Conservation (phyloP, 2,113 vertebrate species). For the Cottus gobio region DNA sequence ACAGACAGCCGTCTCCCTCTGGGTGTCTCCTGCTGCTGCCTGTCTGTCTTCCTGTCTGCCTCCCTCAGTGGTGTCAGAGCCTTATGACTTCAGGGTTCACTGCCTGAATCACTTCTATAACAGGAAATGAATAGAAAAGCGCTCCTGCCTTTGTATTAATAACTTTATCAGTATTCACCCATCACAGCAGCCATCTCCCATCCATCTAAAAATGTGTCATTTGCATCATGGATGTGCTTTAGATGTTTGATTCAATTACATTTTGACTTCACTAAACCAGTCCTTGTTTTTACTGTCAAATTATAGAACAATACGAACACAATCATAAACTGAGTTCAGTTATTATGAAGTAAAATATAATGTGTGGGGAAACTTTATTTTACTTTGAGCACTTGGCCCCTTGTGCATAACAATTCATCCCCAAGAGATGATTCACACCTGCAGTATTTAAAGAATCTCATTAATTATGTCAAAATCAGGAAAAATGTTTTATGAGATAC, state of each 20-base stretch:
- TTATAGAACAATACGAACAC: neutral
- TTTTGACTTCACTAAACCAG: neutral
- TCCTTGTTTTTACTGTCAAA: neutral
- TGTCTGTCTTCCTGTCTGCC: constrained; percentile 3
- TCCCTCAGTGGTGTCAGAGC: constrained; percentile 44
- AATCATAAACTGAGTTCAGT: neutral
- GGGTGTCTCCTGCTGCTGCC: neutral
- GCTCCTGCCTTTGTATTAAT: constrained; percentile 73
- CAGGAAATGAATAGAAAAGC: constrained; percentile 71
- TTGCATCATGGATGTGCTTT: constrained; percentile 45
- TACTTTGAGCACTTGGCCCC: neutral
- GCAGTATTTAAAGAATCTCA: neutral
- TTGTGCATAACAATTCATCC: neutral
- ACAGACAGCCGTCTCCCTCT: neutral
- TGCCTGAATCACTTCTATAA: constrained; percentile 50
- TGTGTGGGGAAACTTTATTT: neutral
- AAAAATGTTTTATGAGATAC: neutral
- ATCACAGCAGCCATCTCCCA: constrained; percentile 60
- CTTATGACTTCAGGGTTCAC: constrained; percentile 61
- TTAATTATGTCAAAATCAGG: neutral
- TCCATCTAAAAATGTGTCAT: constrained; percentile 58
- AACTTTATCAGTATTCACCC: constrained; percentile 74
- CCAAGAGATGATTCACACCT: neutral
- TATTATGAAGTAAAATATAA: neutral
- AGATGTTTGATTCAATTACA: constrained; percentile 7